Conservation (phyloP, 2,888 invertebrate species). For the Thymelicus acteon region DNA sequence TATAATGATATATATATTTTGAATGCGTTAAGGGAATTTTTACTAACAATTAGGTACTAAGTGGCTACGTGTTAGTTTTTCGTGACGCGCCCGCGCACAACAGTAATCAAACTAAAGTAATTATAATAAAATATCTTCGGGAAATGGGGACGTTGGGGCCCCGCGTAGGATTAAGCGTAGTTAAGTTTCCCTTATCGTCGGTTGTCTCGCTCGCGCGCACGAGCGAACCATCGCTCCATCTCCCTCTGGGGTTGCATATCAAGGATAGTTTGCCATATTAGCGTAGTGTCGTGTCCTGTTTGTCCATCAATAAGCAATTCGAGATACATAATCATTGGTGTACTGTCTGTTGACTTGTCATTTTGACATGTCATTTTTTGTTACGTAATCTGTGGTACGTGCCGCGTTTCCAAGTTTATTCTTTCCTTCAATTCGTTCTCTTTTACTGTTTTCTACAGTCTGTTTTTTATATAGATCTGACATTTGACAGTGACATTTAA, state of each 20-base stretch:
- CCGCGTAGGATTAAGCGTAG: conserved; percentile 38
- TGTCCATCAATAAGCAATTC: conserved; percentile 68
- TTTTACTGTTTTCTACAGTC: not conserved
- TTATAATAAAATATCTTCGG: conserved; percentile 36
- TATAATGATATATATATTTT: conserved; percentile 80
- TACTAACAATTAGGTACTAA: conserved; percentile 82
- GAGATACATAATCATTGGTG: conserved; percentile 76
- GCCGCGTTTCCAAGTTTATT: conserved; percentile 15
- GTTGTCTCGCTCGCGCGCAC: conserved; percentile 54
- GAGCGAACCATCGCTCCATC: conserved; percentile 46
- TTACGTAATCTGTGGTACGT: conserved; percentile 39
- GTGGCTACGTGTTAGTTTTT: conserved; percentile 67
- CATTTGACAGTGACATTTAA: conserved; percentile 27
- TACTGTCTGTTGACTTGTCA: conserved; percentile 40
- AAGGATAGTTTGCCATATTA: conserved; percentile 81
- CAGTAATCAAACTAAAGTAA: conserved; percentile 43
- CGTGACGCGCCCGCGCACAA: conserved; percentile 42
- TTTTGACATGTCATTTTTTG: conserved; percentile 42
- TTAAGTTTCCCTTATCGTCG: conserved; percentile 51
- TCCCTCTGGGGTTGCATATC: conserved; percentile 65
- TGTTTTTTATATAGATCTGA: not conserved
- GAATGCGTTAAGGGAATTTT: conserved; percentile 83
- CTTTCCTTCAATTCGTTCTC: not conserved
- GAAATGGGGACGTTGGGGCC: conserved; percentile 51
- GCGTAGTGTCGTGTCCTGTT: conserved; percentile 57